A percentile compares a stretch with the other conserved stretches of the same genome.
phyloP scores from a whole-genome alignment of 2,797 vertebrate genomes.

The Sandelia bainsii region DNA sequence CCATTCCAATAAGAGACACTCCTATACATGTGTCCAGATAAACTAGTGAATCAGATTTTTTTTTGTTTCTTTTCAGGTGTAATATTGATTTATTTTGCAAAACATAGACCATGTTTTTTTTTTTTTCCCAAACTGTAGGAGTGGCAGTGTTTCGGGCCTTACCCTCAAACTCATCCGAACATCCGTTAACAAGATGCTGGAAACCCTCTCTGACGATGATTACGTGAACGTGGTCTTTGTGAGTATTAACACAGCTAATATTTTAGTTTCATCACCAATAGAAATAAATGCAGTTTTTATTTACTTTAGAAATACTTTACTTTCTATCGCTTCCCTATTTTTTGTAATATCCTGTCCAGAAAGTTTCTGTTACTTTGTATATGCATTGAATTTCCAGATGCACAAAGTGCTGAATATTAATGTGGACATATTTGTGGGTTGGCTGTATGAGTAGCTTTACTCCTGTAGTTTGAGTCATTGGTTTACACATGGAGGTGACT shows the following conservation, averaged over 20 bases:
- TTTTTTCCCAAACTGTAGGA: conserved; percentile 79
- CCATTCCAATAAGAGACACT: no score
- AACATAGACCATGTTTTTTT: background rate
- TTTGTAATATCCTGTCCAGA: background rate
- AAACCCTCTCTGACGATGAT: conserved; percentile 96
- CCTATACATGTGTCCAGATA: background rate
- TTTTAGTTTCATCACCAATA: background rate
- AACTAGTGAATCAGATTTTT: background rate
- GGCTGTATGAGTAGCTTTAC: conserved; percentile 13
- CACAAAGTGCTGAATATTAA: conserved; percentile 26
- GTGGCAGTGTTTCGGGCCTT: conserved; percentile 95
- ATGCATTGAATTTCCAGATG: background rate
- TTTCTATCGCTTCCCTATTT: background rate
- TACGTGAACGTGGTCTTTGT: conserved; percentile 97
- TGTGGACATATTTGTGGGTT: conserved; percentile 19
- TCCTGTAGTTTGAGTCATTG: conserved; percentile 31
- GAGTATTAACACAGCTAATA: conserved; percentile 76
- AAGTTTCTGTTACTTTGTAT: background rate
- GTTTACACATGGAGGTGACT: conserved; percentile 47
- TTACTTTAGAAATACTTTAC: background rate
- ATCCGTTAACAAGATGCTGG: conserved; percentile 94
- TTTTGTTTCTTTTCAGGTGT: background rate
- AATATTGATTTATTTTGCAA: background rate
- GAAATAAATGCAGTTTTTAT: background rate
- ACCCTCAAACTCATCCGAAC: conserved; percentile 93